Percentiles rank a stretch among this genome's conserved stretches.
Conservation (phyloP, 1,140 invertebrate genomes). For the Atta cephalotes region DNA sequence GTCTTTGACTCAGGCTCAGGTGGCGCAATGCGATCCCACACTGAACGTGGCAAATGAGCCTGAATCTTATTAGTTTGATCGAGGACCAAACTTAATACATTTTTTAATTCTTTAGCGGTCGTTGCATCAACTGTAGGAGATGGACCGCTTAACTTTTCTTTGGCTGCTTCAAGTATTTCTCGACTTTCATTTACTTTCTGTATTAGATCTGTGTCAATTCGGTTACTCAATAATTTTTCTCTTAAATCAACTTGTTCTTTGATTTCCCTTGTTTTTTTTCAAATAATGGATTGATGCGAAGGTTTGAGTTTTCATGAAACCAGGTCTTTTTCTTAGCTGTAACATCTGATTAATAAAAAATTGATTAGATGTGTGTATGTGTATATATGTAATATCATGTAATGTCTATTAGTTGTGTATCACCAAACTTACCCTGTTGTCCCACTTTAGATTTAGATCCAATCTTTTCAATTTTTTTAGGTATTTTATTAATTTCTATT, state of each 20-base stretch:
- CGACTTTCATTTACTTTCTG: slow-evolving; percentile 83
- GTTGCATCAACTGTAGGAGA: slow-evolving; percentile 74
- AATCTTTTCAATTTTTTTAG: slow-evolving; percentile 70
- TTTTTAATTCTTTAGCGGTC: slow-evolving; percentile 83
- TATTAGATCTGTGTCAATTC: slow-evolving; percentile 76
- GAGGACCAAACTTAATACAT: slow-evolving; percentile 82
- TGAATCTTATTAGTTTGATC: slow-evolving; percentile 83
- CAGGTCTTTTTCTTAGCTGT: slow-evolving; percentile 71
- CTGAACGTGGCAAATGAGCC: slow-evolving; percentile 81
- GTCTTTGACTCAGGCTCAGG: slow-evolving; percentile 49
- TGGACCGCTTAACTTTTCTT: slow-evolving; percentile 79
- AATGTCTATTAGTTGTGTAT: slow-evolving; percentile 10
- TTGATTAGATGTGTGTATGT: slow-evolving; percentile 12
- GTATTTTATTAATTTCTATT: slow-evolving; percentile 68
- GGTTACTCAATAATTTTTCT: slow-evolving; percentile 77
- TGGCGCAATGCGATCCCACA: slow-evolving; percentile 85
- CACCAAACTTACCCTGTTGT: slow-evolving; percentile 65
- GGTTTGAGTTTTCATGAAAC: slow-evolving; percentile 63
- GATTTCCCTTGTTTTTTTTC: slow-evolving; percentile 79
- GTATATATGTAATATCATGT: background rate
- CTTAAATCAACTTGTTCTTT: slow-evolving; percentile 78
- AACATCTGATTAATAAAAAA: slow-evolving; percentile 51
- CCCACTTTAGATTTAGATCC: slow-evolving; percentile 59
- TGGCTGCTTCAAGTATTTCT: slow-evolving; percentile 81
- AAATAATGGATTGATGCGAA: slow-evolving; percentile 72